Evolutionary conservation across 2,113 vertebrate genomes (phyloP).

Genomic region (Hippopotamus amphibius): DNA sequence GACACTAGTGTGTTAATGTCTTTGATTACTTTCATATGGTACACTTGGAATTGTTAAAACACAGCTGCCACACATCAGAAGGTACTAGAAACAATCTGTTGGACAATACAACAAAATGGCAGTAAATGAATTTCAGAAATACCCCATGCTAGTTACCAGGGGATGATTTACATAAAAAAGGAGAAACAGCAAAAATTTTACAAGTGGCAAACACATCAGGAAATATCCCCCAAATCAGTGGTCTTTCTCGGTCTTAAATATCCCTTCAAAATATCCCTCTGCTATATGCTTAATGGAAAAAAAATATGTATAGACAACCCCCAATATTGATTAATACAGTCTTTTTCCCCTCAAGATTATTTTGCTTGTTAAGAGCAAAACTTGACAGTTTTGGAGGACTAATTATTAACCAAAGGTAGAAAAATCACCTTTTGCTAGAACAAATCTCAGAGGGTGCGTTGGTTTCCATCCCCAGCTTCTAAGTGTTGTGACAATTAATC

Average conservation of each 20-base stretch:
- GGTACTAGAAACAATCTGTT: constrained; percentile 76
- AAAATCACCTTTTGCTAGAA: background rate
- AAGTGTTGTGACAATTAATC: background rate
- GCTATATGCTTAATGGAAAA: background rate
- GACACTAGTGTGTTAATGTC: constrained; percentile 70
- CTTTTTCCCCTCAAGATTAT: background rate
- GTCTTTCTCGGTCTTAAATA: constrained; percentile 43
- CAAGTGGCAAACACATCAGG: constrained; percentile 69
- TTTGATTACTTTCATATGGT: constrained; percentile 78
- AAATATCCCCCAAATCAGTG: constrained; percentile 43
- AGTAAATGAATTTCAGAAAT: constrained; percentile 73
- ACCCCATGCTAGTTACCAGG: constrained; percentile 54
- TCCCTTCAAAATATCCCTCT: constrained; percentile 43
- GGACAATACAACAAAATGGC: constrained; percentile 73
- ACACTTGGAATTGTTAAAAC: constrained; percentile 75
- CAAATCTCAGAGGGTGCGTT: background rate
- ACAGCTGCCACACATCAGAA: constrained; percentile 77
- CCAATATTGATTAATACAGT: background rate
- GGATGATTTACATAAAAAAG: constrained; percentile 64
- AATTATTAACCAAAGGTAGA: constrained; percentile 47
- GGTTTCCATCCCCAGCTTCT: background rate
- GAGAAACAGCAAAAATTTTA: constrained; percentile 55
- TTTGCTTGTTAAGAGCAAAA: constrained; percentile 60
- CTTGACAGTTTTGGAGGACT: constrained; percentile 4
- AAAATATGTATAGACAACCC: background rate